Percentiles rank a stretch among this genome's conserved stretches.
Evolutionary conservation across 2,888 invertebrate species (phyloP).

Genomic region (Megamerina dolium): DNA sequence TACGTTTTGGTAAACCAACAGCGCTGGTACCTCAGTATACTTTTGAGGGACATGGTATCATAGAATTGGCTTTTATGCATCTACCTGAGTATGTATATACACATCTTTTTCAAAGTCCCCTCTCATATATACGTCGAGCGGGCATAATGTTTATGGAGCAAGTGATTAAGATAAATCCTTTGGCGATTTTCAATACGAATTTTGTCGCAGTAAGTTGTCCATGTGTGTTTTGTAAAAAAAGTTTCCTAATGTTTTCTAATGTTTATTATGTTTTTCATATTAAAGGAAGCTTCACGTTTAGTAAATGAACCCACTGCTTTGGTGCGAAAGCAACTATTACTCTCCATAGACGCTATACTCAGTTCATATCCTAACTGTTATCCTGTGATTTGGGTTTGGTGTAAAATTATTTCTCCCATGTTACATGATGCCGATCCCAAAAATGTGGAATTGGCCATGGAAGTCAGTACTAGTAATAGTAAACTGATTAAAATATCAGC

Average conservation of each 20-base stretch:
- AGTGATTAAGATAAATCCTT: slow-evolving; percentile 36
- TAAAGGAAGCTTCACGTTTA: too few relatives aligned
- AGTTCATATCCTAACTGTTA: slow-evolving; percentile 40
- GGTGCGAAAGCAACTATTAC: slow-evolving; percentile 40
- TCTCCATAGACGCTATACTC: slow-evolving; percentile 37
- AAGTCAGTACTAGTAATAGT: slow-evolving; percentile 24
- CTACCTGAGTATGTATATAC: slow-evolving; percentile 38
- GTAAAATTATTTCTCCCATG: slow-evolving; percentile 41
- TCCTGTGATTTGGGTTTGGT: slow-evolving; percentile 45
- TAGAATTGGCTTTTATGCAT: slow-evolving; percentile 31
- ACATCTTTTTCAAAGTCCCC: slow-evolving; percentile 31
- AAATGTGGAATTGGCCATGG: slow-evolving; percentile 37
- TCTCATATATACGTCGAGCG: slow-evolving; percentile 36
- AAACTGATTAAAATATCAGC: too few relatives aligned
- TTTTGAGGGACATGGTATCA: slow-evolving; percentile 36
- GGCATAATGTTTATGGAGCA: slow-evolving; percentile 41
- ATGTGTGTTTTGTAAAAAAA: too few relatives aligned
- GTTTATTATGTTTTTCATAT: not conserved
- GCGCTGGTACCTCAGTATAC: slow-evolving; percentile 32
- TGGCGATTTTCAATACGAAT: slow-evolving; percentile 43
- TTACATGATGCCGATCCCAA: slow-evolving; percentile 39
- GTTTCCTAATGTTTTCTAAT: not conserved
- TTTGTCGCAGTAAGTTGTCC: slow-evolving; percentile 36
- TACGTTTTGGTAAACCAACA: slow-evolving; percentile 35
- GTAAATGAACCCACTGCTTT: slow-evolving; percentile 35